Conservation (phyloP, 1,140 invertebrate species). For the Caenorhabditis latens region DNA sequence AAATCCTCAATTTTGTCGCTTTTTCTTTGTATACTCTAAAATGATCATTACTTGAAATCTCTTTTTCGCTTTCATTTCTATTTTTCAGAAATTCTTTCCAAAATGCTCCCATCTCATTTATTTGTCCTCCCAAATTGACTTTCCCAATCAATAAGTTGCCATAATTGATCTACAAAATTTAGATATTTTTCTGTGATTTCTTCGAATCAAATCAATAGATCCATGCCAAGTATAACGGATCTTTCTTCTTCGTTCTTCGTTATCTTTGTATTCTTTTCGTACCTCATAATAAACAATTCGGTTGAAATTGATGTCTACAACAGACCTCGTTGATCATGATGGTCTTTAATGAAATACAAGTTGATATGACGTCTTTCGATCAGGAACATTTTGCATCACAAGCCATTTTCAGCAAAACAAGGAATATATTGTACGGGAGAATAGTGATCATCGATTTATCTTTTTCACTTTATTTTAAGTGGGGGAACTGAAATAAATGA, state of each 20-base stretch:
- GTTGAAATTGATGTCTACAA: conserved; percentile 7
- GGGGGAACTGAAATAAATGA: too few relatives aligned
- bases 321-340: not conserved
- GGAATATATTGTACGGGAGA: not conserved
- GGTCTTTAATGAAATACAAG: not conserved
- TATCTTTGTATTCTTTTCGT: not conserved
- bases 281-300: conserved; percentile 1
- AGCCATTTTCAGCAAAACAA: conserved; percentile 21
- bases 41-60: not conserved
- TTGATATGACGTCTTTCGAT: conserved; percentile 3
- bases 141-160: not conserved
- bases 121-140: not conserved
- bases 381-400: conserved; percentile 23
- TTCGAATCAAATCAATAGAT: too few relatives aligned
- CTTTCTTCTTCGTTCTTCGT: not conserved
- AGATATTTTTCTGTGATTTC: too few relatives aligned
- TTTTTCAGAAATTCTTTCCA: not conserved
- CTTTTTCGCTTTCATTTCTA: not conserved
- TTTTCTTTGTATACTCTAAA: not conserved
- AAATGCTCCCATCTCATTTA: not conserved
- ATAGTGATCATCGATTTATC: not conserved
- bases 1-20: not conserved
- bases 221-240: not conserved
- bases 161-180: not conserved
- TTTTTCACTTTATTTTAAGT: too few relatives aligned